Conservation (phyloP, 2,888 invertebrate genomes). For the Eupithecia exiguata region DNA sequence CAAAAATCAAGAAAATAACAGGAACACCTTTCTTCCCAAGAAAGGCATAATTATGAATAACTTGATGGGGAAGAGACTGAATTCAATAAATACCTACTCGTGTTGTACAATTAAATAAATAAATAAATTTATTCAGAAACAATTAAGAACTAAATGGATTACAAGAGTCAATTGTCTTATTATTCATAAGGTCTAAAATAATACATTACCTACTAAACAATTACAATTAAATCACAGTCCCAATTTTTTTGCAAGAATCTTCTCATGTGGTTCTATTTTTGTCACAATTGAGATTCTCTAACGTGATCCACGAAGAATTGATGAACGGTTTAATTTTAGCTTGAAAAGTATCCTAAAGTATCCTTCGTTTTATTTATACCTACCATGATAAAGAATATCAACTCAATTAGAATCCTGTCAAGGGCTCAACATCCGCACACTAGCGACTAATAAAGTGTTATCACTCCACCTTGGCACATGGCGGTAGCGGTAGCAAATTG, state of each 20-base stretch:
- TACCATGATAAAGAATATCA: not conserved
- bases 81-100: too few species aligned
- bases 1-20: not conserved
- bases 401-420: not conserved
- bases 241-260: too few species aligned
- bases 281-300: not conserved
- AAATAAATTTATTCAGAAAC: too few species aligned
- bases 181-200: too few species aligned
- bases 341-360: not conserved
- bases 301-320: not conserved
- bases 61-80: too few species aligned
- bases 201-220: too few species aligned
- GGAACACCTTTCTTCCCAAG: too few species aligned
- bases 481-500: not conserved
- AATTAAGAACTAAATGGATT: too few species aligned
- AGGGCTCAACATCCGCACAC: not conserved
- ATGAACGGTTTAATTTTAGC: not conserved
- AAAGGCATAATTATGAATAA: too few species aligned
- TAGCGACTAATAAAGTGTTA: not conserved
- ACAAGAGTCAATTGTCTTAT: too few species aligned
- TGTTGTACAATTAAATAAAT: too few species aligned
- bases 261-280: not conserved
- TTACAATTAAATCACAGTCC: too few species aligned
- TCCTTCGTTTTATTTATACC: not conserved
- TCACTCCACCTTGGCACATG: not conserved